Conservation (phyloP, 2,888 invertebrate genomes). For the Allophyes oxyacanthae region DNA sequence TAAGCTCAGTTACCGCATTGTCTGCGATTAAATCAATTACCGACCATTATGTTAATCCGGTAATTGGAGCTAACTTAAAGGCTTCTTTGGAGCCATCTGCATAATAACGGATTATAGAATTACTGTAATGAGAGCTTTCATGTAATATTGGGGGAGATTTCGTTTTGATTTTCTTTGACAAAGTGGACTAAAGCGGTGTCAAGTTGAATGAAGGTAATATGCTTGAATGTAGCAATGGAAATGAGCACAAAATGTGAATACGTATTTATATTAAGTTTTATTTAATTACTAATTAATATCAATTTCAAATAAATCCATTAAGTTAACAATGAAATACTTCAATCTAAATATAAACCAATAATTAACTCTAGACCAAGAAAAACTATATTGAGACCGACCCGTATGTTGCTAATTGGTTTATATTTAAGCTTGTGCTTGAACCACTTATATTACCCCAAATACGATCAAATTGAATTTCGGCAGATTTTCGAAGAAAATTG, state of each 20-base stretch:
- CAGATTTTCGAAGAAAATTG: too few relatives aligned
- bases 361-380: too few relatives aligned
- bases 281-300: constrained; percentile 1
- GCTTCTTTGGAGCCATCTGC: constrained; percentile 42
- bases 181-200: background rate
- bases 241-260: too few relatives aligned
- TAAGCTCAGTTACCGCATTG: constrained; percentile 37
- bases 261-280: background rate
- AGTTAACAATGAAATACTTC: too few relatives aligned
- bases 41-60: constrained; percentile 55
- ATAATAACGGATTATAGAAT: constrained; percentile 52
- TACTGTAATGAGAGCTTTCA: constrained; percentile 28
- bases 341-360: too few relatives aligned
- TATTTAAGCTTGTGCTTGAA: too few relatives aligned
- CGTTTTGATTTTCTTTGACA: constrained; percentile 2
- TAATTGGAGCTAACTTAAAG: constrained; percentile 46
- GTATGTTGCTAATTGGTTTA: too few relatives aligned
- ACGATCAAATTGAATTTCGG: too few relatives aligned
- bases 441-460: too few relatives aligned
- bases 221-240: too few relatives aligned
- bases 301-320: too few relatives aligned
- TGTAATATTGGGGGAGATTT: constrained; percentile 8
- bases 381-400: too few relatives aligned
- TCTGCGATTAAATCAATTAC: constrained; percentile 57
- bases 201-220: background rate